These are phyloP conservation scores for Drosophila infuscata DNA, from an alignment of 2,888 invertebrate genomes.

Conservation along the genomic window DNA sequence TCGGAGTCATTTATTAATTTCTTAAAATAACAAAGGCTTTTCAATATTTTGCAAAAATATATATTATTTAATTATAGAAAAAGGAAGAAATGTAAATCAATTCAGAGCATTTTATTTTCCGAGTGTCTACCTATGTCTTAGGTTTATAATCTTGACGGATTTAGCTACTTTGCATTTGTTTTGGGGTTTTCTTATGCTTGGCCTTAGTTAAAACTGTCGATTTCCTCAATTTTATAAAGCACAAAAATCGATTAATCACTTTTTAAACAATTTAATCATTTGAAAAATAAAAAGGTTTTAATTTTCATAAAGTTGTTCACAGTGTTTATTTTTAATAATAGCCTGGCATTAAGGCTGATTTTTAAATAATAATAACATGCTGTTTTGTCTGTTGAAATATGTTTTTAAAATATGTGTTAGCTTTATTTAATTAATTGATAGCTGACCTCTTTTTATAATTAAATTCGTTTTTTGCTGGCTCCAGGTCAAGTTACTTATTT, in stretches of 20 bases:
- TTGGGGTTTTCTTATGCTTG: background rate
- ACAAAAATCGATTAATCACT: background rate
- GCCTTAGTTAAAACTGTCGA: background rate
- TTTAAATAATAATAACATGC: background rate
- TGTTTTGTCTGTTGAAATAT: background rate
- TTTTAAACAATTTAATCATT: background rate
- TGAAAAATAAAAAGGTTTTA: background rate
- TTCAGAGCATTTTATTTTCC: background rate
- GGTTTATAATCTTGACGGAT: background rate
- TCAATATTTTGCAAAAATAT: background rate
- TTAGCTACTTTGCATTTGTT: background rate
- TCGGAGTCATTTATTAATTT: background rate
- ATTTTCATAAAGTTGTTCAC: background rate
- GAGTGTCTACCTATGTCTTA: background rate
- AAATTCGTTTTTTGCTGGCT: background rate
- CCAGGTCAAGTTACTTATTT: background rate
- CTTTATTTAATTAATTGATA: background rate
- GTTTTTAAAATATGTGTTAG: background rate
- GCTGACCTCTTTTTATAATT: background rate
- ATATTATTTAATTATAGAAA: background rate
- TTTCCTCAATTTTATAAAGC: background rate
- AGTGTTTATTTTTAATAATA: background rate
- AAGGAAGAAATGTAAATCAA: background rate
- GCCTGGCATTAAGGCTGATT: background rate
- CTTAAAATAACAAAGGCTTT: background rate